These are phyloP conservation scores for Ctenosaura bakeri DNA, from an alignment of 2,797 vertebrate genomes.

Conservation along the genomic window DNA sequence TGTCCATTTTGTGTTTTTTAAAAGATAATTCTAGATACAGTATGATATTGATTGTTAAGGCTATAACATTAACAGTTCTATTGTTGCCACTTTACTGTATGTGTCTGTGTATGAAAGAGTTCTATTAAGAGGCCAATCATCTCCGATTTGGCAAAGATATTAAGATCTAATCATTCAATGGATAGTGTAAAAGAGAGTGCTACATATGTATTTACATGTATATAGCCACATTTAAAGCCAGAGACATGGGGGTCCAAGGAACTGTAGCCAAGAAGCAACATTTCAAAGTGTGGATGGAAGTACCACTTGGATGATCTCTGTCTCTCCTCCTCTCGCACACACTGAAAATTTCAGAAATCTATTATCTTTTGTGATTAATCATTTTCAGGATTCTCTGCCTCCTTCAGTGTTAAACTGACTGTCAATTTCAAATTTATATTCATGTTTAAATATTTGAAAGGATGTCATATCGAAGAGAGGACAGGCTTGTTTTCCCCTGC, in stretches of 20 bases:
- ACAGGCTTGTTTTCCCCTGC: too few relatives aligned
- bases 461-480: too few relatives aligned
- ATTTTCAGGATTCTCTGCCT: neutral
- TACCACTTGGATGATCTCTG: neutral
- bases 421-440: neutral
- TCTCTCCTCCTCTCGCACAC: too few relatives aligned
- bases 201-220: neutral
- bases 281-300: neutral
- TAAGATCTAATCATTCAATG: slow-evolving; percentile 48
- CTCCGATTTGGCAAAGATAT: slow-evolving; percentile 51
- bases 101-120: slow-evolving; percentile 26
- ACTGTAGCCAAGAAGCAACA: neutral
- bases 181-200: neutral
- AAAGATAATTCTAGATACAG: slow-evolving; percentile 76
- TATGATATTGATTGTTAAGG: slow-evolving; percentile 73
- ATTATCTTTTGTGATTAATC: neutral
- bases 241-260: neutral
- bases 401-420: neutral
- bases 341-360: neutral
- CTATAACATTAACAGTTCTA: slow-evolving; percentile 65
- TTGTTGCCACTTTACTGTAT: slow-evolving; percentile 48
- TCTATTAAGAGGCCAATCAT: slow-evolving; percentile 45
- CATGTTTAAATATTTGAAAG: too few relatives aligned
- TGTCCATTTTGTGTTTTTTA: slow-evolving; percentile 63
- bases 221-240: neutral